Evolutionary conservation across 2,113 vertebrate species (phyloP), one percentile per base, ranked within the genome.

Genomic region (Setophaga coronata): DNA sequence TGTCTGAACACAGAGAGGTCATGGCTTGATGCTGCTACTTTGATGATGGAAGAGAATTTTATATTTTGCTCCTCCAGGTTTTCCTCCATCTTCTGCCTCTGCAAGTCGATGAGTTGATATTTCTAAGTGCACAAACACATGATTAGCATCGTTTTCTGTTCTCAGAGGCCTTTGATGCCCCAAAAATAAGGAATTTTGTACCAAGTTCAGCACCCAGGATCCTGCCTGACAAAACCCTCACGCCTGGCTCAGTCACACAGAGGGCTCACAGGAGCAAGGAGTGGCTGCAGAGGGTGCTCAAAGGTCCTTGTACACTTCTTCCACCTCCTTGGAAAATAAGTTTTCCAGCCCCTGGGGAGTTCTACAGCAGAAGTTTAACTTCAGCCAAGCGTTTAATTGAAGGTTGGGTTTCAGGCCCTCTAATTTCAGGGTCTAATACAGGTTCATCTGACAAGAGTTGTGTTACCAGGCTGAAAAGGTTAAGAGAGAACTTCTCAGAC

Each of bases 31-130:
- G 48, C 23, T 79, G 25, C 40, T 58, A 40, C 57, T 89, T 91
- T 90, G 93, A 86, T 57, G 86, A 82, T 64, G 23, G 56, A 95
- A 25, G 78, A 87, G 47, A 86, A 86, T 85, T 93, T 85, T 88
- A 67, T 40, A 82, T 72, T 65, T 33, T n/a, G 2, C 66, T 88
- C 66, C 43, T 61, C n/a, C 54, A 53, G 72, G 40, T 69, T 57
- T 89, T 36, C 91, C 76, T 85, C 57, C 40, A 45, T 64, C 89
- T 80, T 21, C 89, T 43, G 53, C 3, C 36, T 77, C 90, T 65
- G 45, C 34, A 86, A 73, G 38, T 19, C 8, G 21, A 43, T n/a
- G 18, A 23, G 18, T 67, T 76, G 26, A 15, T 64, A 50, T 76
- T 88, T 82, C 38, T 57, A 60, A 88, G 29, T 8, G 7, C 54